phyloP scores from a whole-genome alignment of 2,113 vertebrate species.

The Clarias batrachus region DNA sequence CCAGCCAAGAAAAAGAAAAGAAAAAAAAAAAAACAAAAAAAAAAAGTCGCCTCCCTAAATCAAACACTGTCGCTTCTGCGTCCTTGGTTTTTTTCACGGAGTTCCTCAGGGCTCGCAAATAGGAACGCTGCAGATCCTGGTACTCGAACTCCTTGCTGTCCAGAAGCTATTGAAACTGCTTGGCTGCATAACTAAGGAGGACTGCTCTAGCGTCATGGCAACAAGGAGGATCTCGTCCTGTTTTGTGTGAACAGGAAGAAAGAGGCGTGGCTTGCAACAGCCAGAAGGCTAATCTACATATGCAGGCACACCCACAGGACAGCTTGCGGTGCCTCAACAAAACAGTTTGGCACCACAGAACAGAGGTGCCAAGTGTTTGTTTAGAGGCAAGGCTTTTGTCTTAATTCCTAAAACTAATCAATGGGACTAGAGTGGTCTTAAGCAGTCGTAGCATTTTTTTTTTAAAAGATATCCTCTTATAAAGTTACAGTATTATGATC shows the following conservation, averaged over 20 bases:
- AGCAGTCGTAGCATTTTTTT: not conserved
- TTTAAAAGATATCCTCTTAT: not conserved
- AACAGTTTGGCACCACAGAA: constrained; percentile 49
- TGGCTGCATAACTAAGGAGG: constrained; percentile 66
- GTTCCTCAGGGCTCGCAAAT: constrained; percentile 20
- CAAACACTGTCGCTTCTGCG: not conserved
- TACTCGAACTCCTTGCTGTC: constrained; percentile 49
- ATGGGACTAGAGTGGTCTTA: not conserved
- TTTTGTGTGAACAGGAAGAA: constrained; percentile 68
- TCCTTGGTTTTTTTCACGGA: not conserved
- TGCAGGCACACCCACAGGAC: constrained; percentile 59
- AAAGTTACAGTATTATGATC: not conserved
- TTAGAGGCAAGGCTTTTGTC: constrained; percentile 28
- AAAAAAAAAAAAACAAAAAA: not conserved
- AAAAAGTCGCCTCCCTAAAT: not conserved
- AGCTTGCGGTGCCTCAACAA: constrained; percentile 50
- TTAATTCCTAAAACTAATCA: not conserved
- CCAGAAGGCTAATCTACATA: constrained; percentile 57
- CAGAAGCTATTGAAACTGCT: constrained; percentile 51
- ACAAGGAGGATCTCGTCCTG: constrained; percentile 70
- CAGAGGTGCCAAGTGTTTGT: constrained; percentile 43
- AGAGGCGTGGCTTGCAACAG: constrained; percentile 57
- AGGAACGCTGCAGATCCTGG: constrained; percentile 41
- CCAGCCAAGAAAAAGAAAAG: not conserved
- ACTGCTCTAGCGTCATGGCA: constrained; percentile 71